phyloP scores from a whole-genome alignment of 2,797 vertebrate genomes.

The Hemitrygon akajei region DNA sequence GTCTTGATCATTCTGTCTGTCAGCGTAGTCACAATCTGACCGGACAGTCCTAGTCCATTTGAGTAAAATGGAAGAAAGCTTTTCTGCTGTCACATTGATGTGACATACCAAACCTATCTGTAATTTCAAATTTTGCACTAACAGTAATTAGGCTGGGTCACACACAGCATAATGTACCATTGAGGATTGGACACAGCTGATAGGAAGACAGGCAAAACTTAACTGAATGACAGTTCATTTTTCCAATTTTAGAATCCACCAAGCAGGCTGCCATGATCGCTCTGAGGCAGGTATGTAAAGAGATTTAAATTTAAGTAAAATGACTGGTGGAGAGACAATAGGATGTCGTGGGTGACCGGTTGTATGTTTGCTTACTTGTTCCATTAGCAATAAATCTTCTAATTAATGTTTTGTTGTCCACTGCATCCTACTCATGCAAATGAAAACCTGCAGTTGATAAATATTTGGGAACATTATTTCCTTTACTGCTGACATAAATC shows the following conservation, averaged over 20 bases:
- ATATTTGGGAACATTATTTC: neutral
- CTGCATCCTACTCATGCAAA: neutral
- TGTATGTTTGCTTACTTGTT: neutral
- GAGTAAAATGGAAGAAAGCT: neutral
- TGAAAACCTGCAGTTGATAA: neutral
- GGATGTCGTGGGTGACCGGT: neutral
- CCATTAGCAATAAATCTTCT: neutral
- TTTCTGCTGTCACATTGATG: neutral
- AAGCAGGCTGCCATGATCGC: neutral
- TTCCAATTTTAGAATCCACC: neutral
- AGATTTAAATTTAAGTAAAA: neutral
- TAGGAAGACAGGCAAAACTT: neutral
- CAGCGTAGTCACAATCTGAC: neutral
- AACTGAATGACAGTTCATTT: neutral
- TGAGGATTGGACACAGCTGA: neutral
- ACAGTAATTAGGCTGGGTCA: neutral
- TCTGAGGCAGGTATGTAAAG: neutral
- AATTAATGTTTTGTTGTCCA: neutral
- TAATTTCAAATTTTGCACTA: neutral
- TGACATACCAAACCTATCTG: neutral
- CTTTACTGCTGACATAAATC: neutral
- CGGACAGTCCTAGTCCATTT: neutral
- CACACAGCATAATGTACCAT: neutral
- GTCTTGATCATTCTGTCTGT: neutral
- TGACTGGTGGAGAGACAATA: neutral